Evolutionary conservation across 2,797 vertebrate genomes (phyloP).

Genomic region (Squalus acanthias): DNA sequence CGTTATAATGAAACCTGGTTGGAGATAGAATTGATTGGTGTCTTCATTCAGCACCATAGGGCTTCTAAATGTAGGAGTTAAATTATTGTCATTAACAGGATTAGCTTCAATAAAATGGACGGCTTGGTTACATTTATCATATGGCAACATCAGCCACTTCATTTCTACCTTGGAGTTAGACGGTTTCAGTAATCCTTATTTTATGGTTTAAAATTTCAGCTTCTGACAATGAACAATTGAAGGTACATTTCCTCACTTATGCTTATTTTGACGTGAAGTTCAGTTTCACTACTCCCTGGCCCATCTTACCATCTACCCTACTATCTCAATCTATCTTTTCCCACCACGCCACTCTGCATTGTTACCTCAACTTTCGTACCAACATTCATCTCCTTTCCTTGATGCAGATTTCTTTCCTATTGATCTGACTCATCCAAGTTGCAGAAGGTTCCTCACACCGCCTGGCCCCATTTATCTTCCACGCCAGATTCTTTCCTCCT

Average conservation of each 20-base stretch:
- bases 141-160: background rate
- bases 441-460: background rate
- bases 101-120: no score
- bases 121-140: no score
- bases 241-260: background rate
- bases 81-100: no score
- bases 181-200: background rate
- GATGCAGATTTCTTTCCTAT: background rate
- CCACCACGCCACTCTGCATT: background rate
- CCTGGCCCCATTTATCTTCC: background rate
- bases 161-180: background rate
- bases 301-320: background rate
- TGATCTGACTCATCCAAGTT: background rate
- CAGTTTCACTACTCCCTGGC: background rate
- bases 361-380: background rate
- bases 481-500: background rate
- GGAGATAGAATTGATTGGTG: background rate
- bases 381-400: background rate
- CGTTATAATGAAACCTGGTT: background rate
- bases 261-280: background rate
- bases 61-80: no score
- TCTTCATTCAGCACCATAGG: no score
- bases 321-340: background rate
- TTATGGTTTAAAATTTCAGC: background rate
- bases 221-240: background rate